Conservation (phyloP, 2,888 invertebrate species). For the Synanthedon andrenaeformis region DNA sequence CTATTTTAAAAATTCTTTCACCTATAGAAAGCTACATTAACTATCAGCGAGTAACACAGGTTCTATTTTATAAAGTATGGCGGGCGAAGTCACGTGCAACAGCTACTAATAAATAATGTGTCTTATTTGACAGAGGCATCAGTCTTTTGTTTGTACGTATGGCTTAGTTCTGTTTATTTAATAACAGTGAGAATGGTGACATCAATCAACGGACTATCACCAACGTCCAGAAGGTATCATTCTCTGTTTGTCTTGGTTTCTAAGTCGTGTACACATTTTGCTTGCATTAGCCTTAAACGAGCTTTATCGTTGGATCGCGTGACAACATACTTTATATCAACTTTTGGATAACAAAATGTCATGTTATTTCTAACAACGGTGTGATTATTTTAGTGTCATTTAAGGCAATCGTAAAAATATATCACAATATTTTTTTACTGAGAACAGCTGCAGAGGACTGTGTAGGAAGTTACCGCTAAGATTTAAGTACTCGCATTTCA, state of each 20-base stretch:
- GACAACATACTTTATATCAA: slow-evolving; percentile 48
- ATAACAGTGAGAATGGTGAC: not conserved
- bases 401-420: slow-evolving; percentile 4
- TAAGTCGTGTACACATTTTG: slow-evolving; percentile 3
- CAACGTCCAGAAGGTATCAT: slow-evolving; percentile 10
- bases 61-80: too few species aligned
- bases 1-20: too few species aligned
- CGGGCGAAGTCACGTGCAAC: too few species aligned
- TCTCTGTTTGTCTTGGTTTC: slow-evolving; percentile 20
- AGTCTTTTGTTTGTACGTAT: not conserved
- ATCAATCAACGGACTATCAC: slow-evolving; percentile 1
- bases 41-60: too few species aligned
- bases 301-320: slow-evolving; percentile 59
- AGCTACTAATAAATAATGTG: too few species aligned
- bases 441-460: too few species aligned
- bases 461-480: too few species aligned
- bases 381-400: slow-evolving; percentile 58
- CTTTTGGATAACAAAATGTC: slow-evolving; percentile 49
- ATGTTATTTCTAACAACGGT: slow-evolving; percentile 63
- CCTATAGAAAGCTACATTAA: too few species aligned
- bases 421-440: too few species aligned
- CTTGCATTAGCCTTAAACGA: slow-evolving; percentile 17
- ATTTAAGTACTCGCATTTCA: too few species aligned
- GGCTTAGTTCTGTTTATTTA: not conserved
- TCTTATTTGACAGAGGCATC: not conserved